These are phyloP conservation scores for Lepas anatifera DNA, from an alignment of 2,888 invertebrate species.

Conservation along the genomic window DNA sequence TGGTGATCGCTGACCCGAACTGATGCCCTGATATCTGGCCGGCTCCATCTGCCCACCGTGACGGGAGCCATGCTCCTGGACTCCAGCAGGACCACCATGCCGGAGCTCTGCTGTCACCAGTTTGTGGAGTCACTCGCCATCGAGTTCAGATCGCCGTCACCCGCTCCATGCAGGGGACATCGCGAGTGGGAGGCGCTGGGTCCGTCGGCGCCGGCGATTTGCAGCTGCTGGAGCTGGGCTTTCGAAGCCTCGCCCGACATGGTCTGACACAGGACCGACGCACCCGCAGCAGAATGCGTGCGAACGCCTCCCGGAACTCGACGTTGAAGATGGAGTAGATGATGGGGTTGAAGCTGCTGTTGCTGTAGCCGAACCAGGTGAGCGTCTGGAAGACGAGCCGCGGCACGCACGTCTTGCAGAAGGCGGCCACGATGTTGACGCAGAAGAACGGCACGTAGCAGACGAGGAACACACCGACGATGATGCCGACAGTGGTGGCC, in stretches of 20 bases:
- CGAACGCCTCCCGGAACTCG: conserved; percentile 95
- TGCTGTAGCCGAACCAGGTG: conserved; percentile 97
- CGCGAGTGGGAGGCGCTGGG: neutral
- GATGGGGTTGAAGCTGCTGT: conserved; percentile 93
- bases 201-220: neutral
- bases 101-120: no score
- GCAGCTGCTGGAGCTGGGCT: neutral
- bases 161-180: neutral
- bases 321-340: conserved; percentile 98
- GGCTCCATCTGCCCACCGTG: no score
- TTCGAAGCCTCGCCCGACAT: neutral
- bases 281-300: conserved; percentile 46
- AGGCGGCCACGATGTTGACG: conserved; percentile 90
- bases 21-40: no score
- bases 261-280: neutral
- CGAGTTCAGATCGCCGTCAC: conserved; percentile 19
- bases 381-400: conserved; percentile 49
- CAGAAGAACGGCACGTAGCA: conserved; percentile 99
- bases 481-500: conserved; percentile 92
- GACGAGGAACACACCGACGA: conserved; percentile 94
- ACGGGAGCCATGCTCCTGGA: no score
- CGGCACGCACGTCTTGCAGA: conserved; percentile 90
- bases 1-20: no score
- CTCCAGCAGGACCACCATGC: no score
- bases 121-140: no score